Evolutionary conservation across 2,113 vertebrate genomes (phyloP), one percentile per base, ranked within the genome.

Genomic region (Geococcyx californianus): DNA sequence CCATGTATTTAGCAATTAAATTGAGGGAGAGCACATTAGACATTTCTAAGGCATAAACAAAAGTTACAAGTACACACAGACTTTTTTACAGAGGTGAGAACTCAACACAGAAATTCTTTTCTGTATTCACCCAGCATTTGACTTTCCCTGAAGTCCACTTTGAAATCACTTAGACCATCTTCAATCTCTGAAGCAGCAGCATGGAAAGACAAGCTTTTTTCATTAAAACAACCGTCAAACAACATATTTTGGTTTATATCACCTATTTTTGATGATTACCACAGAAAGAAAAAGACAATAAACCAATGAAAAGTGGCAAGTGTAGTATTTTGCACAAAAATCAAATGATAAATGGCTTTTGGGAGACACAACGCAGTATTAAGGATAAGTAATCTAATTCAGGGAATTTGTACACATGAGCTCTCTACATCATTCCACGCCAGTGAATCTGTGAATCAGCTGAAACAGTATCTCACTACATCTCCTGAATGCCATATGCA

Each of bases 401-500:
- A 52, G 16, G 40, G 73, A 74, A 74, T 55, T 28, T 52, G 56
- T 45, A 75, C 29, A 40, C 16, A 28, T 9, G 66, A 84, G 25
- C 42, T 92, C 74, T 69, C 47, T 47, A 87, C 47, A 86, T 83
- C 80, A 83, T 87, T 81, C 83, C 76, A 80, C 10, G n/a, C 47
- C 94, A 90, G 56, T 8, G 49, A 81, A 59, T 40, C 51, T 84
- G 68, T 81, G 59, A 90, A 88, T 84, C 83, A 90, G 64, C 36
- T 90, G 70, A 60, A 89, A 88, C 73, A 67, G 8, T 47, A 83
- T 67, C 67, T 91, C 56, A 36, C 72, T 67, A 78, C 73, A 55
- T 90, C 93, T 95, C 92, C 75, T 86, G 88, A 83, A 83, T 20
- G 51, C 59, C 80, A 42, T 52, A 92, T 40, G 42, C 83, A 86